A percentile compares a stretch with the other conserved stretches of the same genome.
Conservation (phyloP, 1,140 invertebrate species). For the Mactra quadrangularis region DNA sequence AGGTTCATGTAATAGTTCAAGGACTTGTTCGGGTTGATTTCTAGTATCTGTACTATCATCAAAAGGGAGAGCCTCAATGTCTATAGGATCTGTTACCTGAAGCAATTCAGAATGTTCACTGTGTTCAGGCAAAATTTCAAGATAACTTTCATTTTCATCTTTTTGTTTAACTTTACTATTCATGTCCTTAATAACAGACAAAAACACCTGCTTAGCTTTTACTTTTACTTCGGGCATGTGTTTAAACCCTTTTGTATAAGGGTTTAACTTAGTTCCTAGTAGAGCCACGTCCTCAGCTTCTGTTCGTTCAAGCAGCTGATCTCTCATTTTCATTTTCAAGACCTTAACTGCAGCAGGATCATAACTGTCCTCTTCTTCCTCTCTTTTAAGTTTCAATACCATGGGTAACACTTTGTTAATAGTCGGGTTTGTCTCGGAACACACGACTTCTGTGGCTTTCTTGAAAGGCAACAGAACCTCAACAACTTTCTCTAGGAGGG, state of each 20-base stretch:
- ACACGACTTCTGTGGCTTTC: conserved; percentile 33
- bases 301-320: neutral
- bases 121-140: neutral
- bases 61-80: neutral
- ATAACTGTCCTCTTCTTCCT: neutral
- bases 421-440: conserved; percentile 47
- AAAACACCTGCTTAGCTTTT: neutral
- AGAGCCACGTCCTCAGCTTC: neutral
- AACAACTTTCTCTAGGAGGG: conserved; percentile 26
- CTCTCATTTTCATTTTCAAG: neutral
- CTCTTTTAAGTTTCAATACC: conserved; percentile 19
- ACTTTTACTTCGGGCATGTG: neutral
- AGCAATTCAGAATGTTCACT: neutral
- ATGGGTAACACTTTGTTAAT: conserved; percentile 44
- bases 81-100: no score
- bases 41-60: neutral
- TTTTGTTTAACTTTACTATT: neutral
- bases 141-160: neutral
- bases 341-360: neutral
- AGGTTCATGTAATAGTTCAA: no score
- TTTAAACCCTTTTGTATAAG: conserved; percentile 8
- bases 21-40: neutral
- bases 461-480: conserved; percentile 37
- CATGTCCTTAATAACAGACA: neutral
- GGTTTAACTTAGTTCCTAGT: neutral